phyloP scores from a whole-genome alignment of 2,888 invertebrate genomes.

The Ypsolopha scabrella region DNA sequence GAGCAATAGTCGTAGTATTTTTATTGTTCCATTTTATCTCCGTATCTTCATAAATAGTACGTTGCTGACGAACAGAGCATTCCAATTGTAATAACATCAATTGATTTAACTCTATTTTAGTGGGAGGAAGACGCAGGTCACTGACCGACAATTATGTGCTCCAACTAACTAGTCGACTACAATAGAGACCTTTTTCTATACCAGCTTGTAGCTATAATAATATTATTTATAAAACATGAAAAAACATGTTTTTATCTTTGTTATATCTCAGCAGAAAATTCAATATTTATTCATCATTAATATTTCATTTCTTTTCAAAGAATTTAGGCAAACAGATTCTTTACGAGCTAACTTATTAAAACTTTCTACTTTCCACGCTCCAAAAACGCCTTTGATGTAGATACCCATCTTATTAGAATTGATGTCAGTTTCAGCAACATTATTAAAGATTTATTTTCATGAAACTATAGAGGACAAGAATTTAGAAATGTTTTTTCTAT shows the following conservation, averaged over 20 bases:
- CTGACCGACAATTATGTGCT: slow-evolving; percentile 66
- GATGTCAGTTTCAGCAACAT: slow-evolving; percentile 42
- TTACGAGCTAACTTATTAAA: slow-evolving; percentile 46
- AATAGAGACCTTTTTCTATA: slow-evolving; percentile 3
- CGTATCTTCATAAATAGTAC: slow-evolving; percentile 16
- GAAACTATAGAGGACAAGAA: neutral
- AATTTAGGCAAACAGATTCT: slow-evolving; percentile 35
- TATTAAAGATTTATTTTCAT: slow-evolving; percentile 19
- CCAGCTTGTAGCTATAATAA: neutral
- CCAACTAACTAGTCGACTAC: slow-evolving; percentile 42
- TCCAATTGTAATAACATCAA: slow-evolving; percentile 68
- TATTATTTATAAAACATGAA: neutral
- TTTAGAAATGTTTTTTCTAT: too few relatives aligned
- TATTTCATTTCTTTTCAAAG: slow-evolving; percentile 6
- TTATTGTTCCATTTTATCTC: neutral
- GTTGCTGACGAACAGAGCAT: slow-evolving; percentile 49
- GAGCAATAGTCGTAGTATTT: too few relatives aligned
- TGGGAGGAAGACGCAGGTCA: slow-evolving; percentile 62
- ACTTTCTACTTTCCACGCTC: slow-evolving; percentile 70
- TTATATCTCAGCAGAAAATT: neutral
- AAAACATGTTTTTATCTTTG: neutral
- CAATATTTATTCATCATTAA: neutral
- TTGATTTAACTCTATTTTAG: slow-evolving; percentile 68
- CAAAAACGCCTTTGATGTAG: slow-evolving; percentile 59
- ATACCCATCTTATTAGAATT: slow-evolving; percentile 44